Base-by-base conservation (phyloP, 2,797 vertebrate species). In the Hoplostethus mediterraneus region DNA sequence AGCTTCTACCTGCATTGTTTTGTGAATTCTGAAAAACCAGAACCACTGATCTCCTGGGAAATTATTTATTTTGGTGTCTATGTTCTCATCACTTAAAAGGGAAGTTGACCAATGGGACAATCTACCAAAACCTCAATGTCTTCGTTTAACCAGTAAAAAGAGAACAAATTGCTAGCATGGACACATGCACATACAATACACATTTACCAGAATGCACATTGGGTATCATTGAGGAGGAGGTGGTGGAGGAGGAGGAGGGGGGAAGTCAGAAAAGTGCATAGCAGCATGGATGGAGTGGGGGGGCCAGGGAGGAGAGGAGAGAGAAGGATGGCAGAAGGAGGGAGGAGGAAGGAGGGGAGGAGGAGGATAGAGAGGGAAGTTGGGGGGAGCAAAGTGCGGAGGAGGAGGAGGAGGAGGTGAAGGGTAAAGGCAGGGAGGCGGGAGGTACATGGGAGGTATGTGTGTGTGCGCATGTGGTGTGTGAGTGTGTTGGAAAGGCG, bases 191-290 rank as follows among this genome's bases (percentile, higher is more conserved):
- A 6, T 33, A 6, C 6, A 33, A 25, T 14, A 11, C 33, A 1
- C 12, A 25, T 5, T 45, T 21, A 21, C 21, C 21, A 21, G 47
- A 25, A 4, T 14, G 17, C 12, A 9, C 56, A 17, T 2, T 40
- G 30, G 12, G 33, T 8, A 3, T 86, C 68, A 91, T 73, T 88
- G 86, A 25, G 86, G 83, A 0, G 89, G 86, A 0, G 87, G 83
- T 0, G 90, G 89, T 0, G 89, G 88, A 0, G 83, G 87, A 0
- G 83, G 87, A 0, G 90, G 87, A 0, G 87, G 84, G 0, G 71
- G 82, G 4, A 85, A 63, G 52, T 75, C 69, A 13, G 77, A 67
- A 73, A 71, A 88, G 1, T 83, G 73, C 16, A 38, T 47, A 30
- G 48, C 36, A 64, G 31, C 31, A 5, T 3, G 25, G 9, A 79